Conservation (phyloP, 2,113 vertebrate genomes). For the Epinephelus lanceolatus region DNA sequence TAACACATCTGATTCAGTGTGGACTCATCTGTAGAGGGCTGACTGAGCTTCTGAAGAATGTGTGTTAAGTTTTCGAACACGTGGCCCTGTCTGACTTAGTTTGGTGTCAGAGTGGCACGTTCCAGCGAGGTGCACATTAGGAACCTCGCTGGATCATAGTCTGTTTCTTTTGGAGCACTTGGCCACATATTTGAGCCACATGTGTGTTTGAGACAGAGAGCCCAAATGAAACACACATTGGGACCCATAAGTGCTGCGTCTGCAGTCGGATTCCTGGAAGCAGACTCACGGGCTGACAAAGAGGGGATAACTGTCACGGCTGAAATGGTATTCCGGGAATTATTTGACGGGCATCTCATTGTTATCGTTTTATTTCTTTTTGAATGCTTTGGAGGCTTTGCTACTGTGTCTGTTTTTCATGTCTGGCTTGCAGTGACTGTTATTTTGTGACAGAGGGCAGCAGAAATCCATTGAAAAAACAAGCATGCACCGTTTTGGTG, state of each 20-base stretch:
- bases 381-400: constrained; percentile 43
- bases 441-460: constrained; percentile 79
- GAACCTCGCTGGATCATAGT: constrained; percentile 71
- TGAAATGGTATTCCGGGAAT: constrained; percentile 69
- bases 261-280: constrained; percentile 82
- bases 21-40: constrained; percentile 50
- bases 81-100: constrained; percentile 73
- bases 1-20: constrained; percentile 36
- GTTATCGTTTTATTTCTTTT: constrained; percentile 59
- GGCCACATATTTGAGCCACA: constrained; percentile 86
- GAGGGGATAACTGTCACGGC: constrained; percentile 57
- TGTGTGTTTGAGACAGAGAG: constrained; percentile 81
- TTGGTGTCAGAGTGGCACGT: constrained; percentile 73
- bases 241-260: constrained; percentile 81
- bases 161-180: constrained; percentile 81
- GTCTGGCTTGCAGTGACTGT: constrained; percentile 66
- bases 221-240: constrained; percentile 86
- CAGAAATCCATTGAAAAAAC: constrained; percentile 69
- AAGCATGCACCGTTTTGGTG: constrained; percentile 17
- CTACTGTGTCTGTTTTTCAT: constrained; percentile 58
- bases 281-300: constrained; percentile 68
- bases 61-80: constrained; percentile 66
- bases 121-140: constrained; percentile 66
- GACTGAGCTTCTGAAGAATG: constrained; percentile 75
- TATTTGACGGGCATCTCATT: constrained; percentile 59